Base-by-base conservation (phyloP, 2,113 vertebrate genomes). In the Capreolus pygargus region DNA sequence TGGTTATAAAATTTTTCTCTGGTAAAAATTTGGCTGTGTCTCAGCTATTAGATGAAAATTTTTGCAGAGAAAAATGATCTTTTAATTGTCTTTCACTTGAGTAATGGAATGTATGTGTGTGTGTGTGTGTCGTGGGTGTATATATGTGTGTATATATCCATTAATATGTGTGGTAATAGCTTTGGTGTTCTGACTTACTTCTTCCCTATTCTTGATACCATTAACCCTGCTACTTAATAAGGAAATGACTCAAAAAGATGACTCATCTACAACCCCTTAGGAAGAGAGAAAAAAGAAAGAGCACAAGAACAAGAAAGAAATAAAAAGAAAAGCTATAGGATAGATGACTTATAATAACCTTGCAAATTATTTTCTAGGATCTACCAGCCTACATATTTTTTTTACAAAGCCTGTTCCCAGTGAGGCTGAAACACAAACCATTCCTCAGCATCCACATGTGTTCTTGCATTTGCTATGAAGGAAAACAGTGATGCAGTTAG, bases 21-120 rank as follows among this genome's bases (percentile, higher is more conserved):
- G 85, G 67, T 1, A 7, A 85, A 95, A 96, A 95, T 55, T 97
- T 97, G 97, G 64, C 90, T 78, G 3, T 94, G 47, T 74, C 52
- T 96, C 84, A 95, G 33, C 14, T 7, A 74, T 97, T 91, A 97
- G 74, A 94, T 92, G 64, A 92, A 95, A 82, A 91, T 45, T 74
- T 87, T 95, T 92, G 94, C 30, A 39, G 85, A 91, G 76, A 91
- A 96, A 96, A 97, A 90, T 70, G 83, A 52, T 67, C 96, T 98
- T 95, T 96, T 92, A 89, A 82, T 96, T 93, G 58, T 92, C 84
- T 96, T 97, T 96, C 67, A 70, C n/a, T 88, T 93, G 85, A 92
- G 64, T 83, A 86, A 70, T 36, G 36, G 74, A 86, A 89, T 82
- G 16, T 82, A 23, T 76, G 70, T 76, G 23, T 58, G 23, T 58